Conservation (phyloP, 2,113 vertebrate genomes). For the Actenoides lindsayi region DNA sequence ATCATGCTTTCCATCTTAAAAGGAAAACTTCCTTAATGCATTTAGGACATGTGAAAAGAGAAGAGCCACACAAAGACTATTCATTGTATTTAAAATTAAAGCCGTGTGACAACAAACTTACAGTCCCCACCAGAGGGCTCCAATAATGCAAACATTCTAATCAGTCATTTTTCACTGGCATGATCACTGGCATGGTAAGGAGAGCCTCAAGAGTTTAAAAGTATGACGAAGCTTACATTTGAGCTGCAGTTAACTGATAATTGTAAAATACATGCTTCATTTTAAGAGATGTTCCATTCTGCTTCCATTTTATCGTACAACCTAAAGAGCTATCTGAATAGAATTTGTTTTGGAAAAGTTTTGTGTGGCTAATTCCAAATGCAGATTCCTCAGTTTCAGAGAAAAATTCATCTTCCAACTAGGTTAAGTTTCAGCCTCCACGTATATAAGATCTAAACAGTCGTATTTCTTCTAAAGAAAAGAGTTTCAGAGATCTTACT, state of each 20-base stretch:
- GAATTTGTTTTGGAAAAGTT: background rate
- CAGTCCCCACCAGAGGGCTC: constrained; percentile 34
- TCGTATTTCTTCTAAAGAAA: background rate
- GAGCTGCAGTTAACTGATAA: background rate
- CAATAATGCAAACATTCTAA: background rate
- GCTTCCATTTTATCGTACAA: background rate
- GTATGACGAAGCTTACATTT: background rate
- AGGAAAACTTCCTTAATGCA: background rate
- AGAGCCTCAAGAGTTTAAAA: background rate
- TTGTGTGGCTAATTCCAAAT: background rate
- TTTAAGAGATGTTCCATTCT: background rate
- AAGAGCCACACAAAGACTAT: background rate
- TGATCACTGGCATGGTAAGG: background rate
- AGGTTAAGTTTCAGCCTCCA: background rate
- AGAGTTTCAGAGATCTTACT: background rate
- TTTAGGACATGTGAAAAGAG: background rate
- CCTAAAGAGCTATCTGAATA: background rate
- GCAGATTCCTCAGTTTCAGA: background rate
- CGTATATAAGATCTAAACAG: background rate
- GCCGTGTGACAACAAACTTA: background rate
- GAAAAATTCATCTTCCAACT: background rate
- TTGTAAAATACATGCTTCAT: background rate
- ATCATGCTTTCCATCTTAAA: background rate
- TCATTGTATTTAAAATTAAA: background rate
- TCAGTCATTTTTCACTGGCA: background rate